Conservation (phyloP, 2,113 vertebrate species). For the Corydoras sp. region DNA sequence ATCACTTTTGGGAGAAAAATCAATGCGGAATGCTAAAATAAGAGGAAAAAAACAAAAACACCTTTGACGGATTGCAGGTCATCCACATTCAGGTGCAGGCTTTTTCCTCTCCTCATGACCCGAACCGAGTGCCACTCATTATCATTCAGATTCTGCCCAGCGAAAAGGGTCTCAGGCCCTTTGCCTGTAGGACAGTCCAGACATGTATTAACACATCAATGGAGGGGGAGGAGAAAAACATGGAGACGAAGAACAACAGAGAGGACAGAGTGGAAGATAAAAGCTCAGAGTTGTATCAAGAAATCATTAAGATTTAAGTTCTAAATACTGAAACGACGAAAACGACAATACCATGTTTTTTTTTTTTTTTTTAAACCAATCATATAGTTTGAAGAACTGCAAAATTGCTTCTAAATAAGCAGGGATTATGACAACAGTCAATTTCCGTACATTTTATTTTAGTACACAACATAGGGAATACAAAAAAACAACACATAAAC, state of each 20-base stretch:
- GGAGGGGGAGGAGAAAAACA: conserved; percentile 36
- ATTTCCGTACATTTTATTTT: too few species aligned
- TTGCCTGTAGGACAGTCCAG: conserved; percentile 98
- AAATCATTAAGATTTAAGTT: too few species aligned
- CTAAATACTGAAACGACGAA: too few species aligned
- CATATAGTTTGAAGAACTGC: too few species aligned
- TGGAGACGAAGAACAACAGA: not conserved
- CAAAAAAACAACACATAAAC: too few species aligned
- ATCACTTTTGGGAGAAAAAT: too few species aligned
- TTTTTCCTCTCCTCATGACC: conserved; percentile 93
- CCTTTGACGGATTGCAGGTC: conserved; percentile 76
- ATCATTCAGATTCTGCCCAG: conserved; percentile 98
- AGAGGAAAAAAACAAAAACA: conserved; percentile 34
- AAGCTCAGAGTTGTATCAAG: too few species aligned
- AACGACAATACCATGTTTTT: too few species aligned
- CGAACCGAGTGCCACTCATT: conserved; percentile 99
- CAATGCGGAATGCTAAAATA: not conserved
- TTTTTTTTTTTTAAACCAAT: too few species aligned
- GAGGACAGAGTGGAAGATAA: conserved; percentile 1
- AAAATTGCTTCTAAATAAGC: not conserved
- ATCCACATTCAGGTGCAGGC: conserved; percentile 93
- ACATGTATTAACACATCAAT: conserved; percentile 79
- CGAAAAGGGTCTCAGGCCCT: conserved; percentile 97
- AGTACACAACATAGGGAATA: too few species aligned
- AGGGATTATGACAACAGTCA: not conserved